phyloP scores from a whole-genome alignment of 2,797 vertebrate genomes.

The Novumbra hubbsi region DNA sequence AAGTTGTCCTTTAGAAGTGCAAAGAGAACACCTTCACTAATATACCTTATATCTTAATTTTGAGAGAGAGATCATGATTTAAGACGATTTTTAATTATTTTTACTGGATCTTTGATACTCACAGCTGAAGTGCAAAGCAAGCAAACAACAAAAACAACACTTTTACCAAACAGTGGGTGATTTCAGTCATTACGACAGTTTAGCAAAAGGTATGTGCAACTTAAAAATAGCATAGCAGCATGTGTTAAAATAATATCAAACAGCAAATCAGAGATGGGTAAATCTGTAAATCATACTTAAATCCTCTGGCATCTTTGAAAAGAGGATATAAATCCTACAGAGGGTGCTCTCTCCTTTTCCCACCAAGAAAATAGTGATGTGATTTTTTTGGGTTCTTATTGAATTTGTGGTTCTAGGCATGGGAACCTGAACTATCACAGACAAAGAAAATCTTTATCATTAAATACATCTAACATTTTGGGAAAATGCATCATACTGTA shows the following conservation, averaged over 20 bases:
- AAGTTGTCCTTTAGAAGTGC: background rate
- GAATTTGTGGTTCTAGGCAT: background rate
- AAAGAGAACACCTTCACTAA: background rate
- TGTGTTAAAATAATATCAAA: background rate
- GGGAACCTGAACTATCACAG: background rate
- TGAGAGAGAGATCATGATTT: slow-evolving; percentile 8
- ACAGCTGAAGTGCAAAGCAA: slow-evolving; percentile 7
- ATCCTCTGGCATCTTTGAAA: background rate
- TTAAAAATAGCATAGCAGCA: background rate
- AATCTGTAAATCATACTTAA: background rate
- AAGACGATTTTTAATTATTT: slow-evolving; percentile 12
- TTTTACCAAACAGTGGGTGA: background rate
- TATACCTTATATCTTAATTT: slow-evolving; percentile 8
- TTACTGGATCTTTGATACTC: slow-evolving; percentile 1
- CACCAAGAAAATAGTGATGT: background rate
- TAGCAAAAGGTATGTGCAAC: background rate
- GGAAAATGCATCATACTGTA: too few species aligned
- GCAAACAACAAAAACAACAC: slow-evolving; percentile 18
- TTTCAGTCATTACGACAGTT: background rate
- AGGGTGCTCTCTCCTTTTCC: background rate
- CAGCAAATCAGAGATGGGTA: background rate
- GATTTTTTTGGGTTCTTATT: background rate
- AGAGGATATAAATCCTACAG: background rate
- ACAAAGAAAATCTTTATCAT: background rate
- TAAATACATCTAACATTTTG: background rate